Base-by-base conservation (phyloP, 2,113 vertebrate genomes). In the Platichthys flesus region DNA sequence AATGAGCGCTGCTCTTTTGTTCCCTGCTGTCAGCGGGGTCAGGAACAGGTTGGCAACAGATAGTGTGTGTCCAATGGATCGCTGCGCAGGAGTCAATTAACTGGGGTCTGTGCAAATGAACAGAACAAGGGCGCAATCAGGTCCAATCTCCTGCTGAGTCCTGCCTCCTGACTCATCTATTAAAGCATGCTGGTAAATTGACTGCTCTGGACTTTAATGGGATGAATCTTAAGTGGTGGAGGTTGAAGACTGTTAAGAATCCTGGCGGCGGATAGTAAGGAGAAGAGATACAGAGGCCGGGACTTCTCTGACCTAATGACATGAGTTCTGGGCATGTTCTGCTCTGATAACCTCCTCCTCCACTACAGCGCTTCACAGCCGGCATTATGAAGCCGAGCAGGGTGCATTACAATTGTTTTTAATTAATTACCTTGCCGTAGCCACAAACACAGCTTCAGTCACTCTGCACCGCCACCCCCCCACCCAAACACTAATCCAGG, bases 51-150 rank as follows among this genome's bases (percentile, higher is more conserved):
- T 87, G 78, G 80, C 81, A 77, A 81, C 76, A 88, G 88, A 89
- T 90, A 87, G 78, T 79, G 80, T 81, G 84, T 78, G 83, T 88
- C 88, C 90, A 89, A 85, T 85, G 85, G 90, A 91, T 91, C 68
- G 61, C 84, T 90, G 88, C 90, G 90, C 83, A 62, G 74, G 62
- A 92, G 87, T 93, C 85, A 89, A 91, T 92, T 93, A 91, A 89
- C 67, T 65, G 40, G 57, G 79, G 82, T 82, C 84, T 89, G 86
- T 88, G 85, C 87, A 90, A 93, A 91, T 91, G 87, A 89, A 91
- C 78, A 91, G 88, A 91, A 92, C 89, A 91, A 85, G 90, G 78
- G 51, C 24, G 52, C 90, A 89, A 93, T 92, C 91, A 88, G 86
- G 83, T 91, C 83, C 82, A 85, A 89, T 92, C 90, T 89, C 80